Conservation (phyloP, 2,888 invertebrate species). For the Trichopria drosophilae region DNA sequence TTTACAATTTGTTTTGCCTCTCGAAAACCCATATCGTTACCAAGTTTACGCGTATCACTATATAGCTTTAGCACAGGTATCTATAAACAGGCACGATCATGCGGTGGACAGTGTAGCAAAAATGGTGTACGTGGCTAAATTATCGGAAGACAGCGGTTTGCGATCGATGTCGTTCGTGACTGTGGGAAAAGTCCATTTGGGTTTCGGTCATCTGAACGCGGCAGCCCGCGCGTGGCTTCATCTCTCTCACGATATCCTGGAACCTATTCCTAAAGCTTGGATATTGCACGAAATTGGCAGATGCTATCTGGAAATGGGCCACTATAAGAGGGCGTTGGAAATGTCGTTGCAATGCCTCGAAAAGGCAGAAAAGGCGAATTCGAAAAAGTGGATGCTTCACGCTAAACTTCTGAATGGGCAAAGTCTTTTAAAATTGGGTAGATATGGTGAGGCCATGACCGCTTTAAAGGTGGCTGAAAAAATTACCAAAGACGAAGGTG, state of each 20-base stretch:
- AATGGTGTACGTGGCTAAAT: slow-evolving; percentile 43
- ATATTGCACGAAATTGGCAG: slow-evolving; percentile 45
- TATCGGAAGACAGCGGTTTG: slow-evolving; percentile 33
- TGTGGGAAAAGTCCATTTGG: slow-evolving; percentile 49
- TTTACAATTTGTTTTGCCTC: slow-evolving; percentile 31
- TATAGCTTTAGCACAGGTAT: slow-evolving; percentile 43
- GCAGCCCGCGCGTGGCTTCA: slow-evolving; percentile 45
- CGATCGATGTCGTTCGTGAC: slow-evolving; percentile 40
- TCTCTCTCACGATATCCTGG: slow-evolving; percentile 32
- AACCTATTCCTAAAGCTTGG: slow-evolving; percentile 40
- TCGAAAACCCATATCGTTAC: slow-evolving; percentile 37
- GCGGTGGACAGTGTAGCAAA: slow-evolving; percentile 41
- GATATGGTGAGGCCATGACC: slow-evolving; percentile 42
- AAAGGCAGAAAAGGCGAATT: slow-evolving; percentile 37
- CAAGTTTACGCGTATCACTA: slow-evolving; percentile 41
- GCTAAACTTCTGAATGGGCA: slow-evolving; percentile 47
- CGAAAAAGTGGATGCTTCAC: slow-evolving; percentile 47
- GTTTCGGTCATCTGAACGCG: slow-evolving; percentile 46
- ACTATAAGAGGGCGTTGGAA: slow-evolving; percentile 36
- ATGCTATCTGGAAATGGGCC: slow-evolving; percentile 46
- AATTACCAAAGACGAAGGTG: slow-evolving; percentile 36
- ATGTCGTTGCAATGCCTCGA: slow-evolving; percentile 38
- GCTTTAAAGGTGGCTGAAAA: slow-evolving; percentile 35
- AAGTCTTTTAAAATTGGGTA: slow-evolving; percentile 41
- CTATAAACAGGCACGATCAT: slow-evolving; percentile 45